These are phyloP conservation scores for Drosophila santomea DNA, from an alignment of 1,140 invertebrate species.

Conservation along the genomic window DNA sequence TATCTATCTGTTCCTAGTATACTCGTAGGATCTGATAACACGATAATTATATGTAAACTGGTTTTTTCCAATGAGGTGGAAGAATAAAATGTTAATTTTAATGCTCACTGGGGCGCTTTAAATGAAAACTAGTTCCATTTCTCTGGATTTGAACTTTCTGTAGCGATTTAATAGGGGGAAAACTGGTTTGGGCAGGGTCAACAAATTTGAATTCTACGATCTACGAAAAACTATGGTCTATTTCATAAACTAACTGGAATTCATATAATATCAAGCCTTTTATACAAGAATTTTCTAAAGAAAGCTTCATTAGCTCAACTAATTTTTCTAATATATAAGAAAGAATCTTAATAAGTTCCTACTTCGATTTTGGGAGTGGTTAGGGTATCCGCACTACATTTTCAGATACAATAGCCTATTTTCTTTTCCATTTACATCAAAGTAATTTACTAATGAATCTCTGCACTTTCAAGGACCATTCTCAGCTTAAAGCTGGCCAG, in stretches of 20 bases:
- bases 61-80: slow-evolving; percentile 10
- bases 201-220: not conserved
- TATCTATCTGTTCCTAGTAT: slow-evolving; percentile 1
- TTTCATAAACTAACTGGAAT: not conserved
- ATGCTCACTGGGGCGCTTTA: not conserved
- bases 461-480: slow-evolving; percentile 86
- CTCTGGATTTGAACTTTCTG: slow-evolving; percentile 4
- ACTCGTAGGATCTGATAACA: not conserved
- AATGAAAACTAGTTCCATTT: slow-evolving; percentile 23
- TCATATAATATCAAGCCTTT: no score
- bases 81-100: not conserved
- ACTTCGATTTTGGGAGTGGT: no score
- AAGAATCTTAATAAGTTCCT: no score
- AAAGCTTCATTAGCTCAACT: no score
- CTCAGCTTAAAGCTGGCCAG: slow-evolving; percentile 90
- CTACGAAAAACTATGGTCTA: not conserved
- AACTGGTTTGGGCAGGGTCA: slow-evolving; percentile 7
- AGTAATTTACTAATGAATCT: not conserved
- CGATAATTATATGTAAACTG: slow-evolving; percentile 5
- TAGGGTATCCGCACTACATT: no score
- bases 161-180: not conserved
- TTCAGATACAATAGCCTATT: not conserved
- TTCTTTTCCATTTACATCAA: not conserved
- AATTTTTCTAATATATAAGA: no score
- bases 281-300: no score